Evolutionary conservation across 2,888 invertebrate species (phyloP), one percentile per base, ranked within the genome.

Genomic region (Gymnocheta viridis): DNA sequence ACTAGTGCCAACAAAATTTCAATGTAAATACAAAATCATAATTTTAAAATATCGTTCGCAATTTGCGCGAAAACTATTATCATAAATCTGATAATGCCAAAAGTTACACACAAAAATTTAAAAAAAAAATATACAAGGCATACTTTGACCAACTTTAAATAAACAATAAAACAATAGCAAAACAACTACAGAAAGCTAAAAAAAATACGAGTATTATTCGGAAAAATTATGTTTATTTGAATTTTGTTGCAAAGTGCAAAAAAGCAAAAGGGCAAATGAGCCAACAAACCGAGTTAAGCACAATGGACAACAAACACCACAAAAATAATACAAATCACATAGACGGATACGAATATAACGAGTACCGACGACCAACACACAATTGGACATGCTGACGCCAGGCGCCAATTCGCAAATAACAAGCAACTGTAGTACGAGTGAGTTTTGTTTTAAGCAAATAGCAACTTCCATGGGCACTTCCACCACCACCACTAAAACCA

Each of bases 311-410:
- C 72, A 44, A 22, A 24, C 29, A 60, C 47, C 58, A 32, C 41
- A 78, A 60, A 58, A 72, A 62, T 19, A 81, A 67, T 29, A 62
- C 72, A 81, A 77, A 81, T 73, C 74, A 41, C 72, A 81, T 73
- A 81, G 67, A 81, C 81, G 69, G 77, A 73, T 56, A 5, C 32
- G 32, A 56, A 12, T 80, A 77, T 76, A 79, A 74, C 77, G 81
- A 84, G 76, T 73, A 82, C 78, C 67, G 79, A 79, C 54, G 69
- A 80, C 60, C 83, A 76, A 78, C 79, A 82, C 58, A 86, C 78
- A 85, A 86, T 86, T 88, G 87, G 87, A 88, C 87, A 85, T 81
- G 82, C 72, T 87, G 87, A 88, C 87, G 87, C 86, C 87, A 86
- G 88, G 88, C 89, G 89, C 89, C 89, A 88, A 86, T 84, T 81